These are phyloP conservation scores for Drosophila varians DNA, from an alignment of 1,140 invertebrate species.

Conservation along the genomic window DNA sequence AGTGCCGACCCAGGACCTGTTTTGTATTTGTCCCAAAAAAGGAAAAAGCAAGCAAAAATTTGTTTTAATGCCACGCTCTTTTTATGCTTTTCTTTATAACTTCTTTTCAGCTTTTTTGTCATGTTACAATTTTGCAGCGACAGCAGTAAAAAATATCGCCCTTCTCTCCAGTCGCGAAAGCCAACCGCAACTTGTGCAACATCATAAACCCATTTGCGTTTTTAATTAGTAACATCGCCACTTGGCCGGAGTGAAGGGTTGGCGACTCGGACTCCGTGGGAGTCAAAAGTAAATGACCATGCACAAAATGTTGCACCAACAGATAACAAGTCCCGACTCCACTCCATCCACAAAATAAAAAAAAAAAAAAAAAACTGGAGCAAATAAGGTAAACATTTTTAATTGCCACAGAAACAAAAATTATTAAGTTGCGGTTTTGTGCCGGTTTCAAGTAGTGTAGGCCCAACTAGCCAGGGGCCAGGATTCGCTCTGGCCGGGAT, in stretches of 20 bases:
- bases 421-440: conserved; percentile 73
- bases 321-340: conserved; percentile 8
- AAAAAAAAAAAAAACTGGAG: conserved; percentile 59
- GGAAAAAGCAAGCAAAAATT: conserved; percentile 51
- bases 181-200: conserved; percentile 76
- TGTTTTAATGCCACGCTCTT: conserved; percentile 73
- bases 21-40: conserved; percentile 61
- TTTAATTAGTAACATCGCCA: conserved; percentile 77
- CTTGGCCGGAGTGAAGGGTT: conserved; percentile 57
- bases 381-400: conserved; percentile 81
- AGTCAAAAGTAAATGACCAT: conserved; percentile 71
- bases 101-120: conserved; percentile 63
- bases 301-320: conserved; percentile 64
- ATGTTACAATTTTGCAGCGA: conserved; percentile 72
- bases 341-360: conserved; percentile 2
- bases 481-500: conserved; percentile 14
- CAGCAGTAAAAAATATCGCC: conserved; percentile 69
- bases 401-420: conserved; percentile 76
- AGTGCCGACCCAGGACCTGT: conserved; percentile 45
- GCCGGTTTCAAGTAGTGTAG: conserved; percentile 26
- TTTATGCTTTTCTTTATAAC: conserved; percentile 77
- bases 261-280: conserved; percentile 18
- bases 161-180: background rate
- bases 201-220: conserved; percentile 81
- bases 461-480: conserved; percentile 28